Conservation (phyloP, 2,888 invertebrate genomes). For the Bembecia ichneumoniformis region DNA sequence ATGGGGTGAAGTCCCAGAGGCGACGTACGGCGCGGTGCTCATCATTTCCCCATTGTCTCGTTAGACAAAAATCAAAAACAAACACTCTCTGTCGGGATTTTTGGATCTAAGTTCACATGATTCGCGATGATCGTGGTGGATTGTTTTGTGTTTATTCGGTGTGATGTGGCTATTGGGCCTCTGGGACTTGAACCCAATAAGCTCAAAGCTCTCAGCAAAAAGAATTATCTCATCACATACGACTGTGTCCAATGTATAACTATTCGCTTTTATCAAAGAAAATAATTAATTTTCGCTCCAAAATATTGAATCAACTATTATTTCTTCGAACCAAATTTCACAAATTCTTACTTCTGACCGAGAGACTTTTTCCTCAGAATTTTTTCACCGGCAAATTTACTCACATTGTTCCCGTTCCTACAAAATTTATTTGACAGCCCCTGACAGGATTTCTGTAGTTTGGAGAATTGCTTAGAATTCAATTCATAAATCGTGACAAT, state of each 20-base stretch:
- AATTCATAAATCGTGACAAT: conserved; percentile 28
- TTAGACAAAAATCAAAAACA: conserved; percentile 73
- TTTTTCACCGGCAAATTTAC: conserved; percentile 3
- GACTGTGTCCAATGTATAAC: background rate
- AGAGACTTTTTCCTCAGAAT: background rate
- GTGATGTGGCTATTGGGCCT: conserved; percentile 44
- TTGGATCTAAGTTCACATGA: conserved; percentile 59
- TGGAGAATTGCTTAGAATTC: conserved; percentile 19
- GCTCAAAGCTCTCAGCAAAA: conserved; percentile 28
- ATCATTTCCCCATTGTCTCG: conserved; percentile 73
- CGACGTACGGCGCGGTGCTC: conserved; percentile 60
- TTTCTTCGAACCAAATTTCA: too few species aligned
- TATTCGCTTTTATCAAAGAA: too few species aligned
- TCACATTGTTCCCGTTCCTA: conserved; percentile 8
- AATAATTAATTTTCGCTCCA: too few species aligned
- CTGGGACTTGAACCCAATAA: conserved; percentile 29
- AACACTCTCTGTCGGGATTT: conserved; percentile 63
- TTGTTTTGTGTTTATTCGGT: conserved; percentile 33
- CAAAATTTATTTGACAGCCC: conserved; percentile 13
- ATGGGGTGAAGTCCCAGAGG: conserved; percentile 67
- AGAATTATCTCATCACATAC: conserved; percentile 1
- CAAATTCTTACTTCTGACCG: too few species aligned
- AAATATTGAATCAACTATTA: too few species aligned
- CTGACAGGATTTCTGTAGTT: conserved; percentile 14
- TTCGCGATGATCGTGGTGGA: conserved; percentile 51